These are phyloP conservation scores for Pomatorhinus ruficollis DNA, from an alignment of 2,113 vertebrate species.

Conservation along the genomic window DNA sequence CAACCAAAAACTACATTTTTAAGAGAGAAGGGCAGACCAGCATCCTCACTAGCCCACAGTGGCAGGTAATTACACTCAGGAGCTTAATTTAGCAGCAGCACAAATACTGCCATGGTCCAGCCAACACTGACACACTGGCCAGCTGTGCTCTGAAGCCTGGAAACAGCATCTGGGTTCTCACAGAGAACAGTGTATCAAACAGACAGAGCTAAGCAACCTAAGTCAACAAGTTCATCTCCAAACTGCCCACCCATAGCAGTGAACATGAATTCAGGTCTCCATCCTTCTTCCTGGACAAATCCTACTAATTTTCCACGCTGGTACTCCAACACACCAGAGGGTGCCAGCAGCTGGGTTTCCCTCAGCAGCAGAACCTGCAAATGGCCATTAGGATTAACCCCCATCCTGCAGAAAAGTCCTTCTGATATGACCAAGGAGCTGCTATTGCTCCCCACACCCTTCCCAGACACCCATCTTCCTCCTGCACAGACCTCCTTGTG, in stretches of 20 bases:
- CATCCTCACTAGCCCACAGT: background rate
- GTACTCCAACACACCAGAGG: background rate
- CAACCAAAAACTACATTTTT: background rate
- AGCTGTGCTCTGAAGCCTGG: constrained; percentile 16
- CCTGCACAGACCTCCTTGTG: background rate
- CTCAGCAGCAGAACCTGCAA: background rate
- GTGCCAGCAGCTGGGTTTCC: background rate
- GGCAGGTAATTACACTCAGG: background rate
- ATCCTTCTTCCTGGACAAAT: background rate
- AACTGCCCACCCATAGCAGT: background rate
- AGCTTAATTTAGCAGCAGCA: background rate
- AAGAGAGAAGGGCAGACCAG: background rate
- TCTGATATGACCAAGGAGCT: background rate
- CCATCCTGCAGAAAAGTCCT: background rate
- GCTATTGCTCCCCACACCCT: background rate
- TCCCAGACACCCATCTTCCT: background rate
- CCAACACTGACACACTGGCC: background rate
- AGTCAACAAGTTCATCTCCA: background rate
- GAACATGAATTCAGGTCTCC: background rate
- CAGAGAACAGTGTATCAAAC: constrained; percentile 25
- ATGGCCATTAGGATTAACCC: background rate
- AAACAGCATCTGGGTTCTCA: constrained; percentile 37
- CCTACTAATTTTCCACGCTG: background rate
- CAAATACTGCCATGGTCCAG: background rate
- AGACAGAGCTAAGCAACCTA: background rate